phyloP scores from a whole-genome alignment of 2,797 vertebrate genomes.

The Siniperca undulata region DNA sequence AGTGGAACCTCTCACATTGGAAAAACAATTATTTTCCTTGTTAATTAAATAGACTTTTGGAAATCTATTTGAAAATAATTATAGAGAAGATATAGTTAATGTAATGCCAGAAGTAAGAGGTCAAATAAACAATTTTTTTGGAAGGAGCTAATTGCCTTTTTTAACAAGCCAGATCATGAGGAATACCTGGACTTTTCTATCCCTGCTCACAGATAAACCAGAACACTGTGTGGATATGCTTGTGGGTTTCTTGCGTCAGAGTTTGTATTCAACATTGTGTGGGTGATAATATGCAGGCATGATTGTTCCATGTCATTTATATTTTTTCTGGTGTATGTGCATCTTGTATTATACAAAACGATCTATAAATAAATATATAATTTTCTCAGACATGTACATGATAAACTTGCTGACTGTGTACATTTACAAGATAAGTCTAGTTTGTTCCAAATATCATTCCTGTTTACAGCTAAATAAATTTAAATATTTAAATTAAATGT shows the following conservation, averaged over 20 bases:
- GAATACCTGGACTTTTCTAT: neutral
- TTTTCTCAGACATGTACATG: neutral
- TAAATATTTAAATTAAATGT: neutral
- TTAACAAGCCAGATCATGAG: neutral
- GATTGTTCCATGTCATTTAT: neutral
- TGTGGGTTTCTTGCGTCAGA: neutral
- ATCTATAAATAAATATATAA: neutral
- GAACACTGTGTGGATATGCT: neutral
- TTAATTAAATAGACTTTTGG: neutral
- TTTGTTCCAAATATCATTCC: neutral
- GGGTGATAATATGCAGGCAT: too few species aligned
- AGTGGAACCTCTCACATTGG: neutral
- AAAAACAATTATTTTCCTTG: neutral
- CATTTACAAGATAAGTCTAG: too few species aligned
- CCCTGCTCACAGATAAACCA: conserved; percentile 1
- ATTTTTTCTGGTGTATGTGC: neutral
- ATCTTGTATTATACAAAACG: neutral
- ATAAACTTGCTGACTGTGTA: too few species aligned
- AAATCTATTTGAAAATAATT: neutral
- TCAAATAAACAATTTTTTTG: neutral
- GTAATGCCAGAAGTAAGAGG: neutral
- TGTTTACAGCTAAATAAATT: neutral
- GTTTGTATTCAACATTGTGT: neutral
- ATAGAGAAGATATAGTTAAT: neutral
- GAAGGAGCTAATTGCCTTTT: neutral